Base-by-base conservation (phyloP, 1,140 invertebrate species). In the Phenacoccus solenopsis region DNA sequence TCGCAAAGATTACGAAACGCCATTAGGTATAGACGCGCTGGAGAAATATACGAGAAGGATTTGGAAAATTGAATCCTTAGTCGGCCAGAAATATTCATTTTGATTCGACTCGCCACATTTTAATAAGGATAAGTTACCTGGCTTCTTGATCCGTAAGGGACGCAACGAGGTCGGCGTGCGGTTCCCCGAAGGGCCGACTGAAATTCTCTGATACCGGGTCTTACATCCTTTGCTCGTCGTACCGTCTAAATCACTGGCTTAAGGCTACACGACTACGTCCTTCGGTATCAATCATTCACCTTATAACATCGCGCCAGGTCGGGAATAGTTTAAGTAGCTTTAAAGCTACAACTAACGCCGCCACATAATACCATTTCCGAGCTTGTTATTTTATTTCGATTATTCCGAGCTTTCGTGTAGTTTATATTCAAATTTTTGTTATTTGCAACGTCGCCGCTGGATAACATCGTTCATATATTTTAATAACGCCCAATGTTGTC, bases 71-170 rank as follows among this genome's bases (percentile, higher is more conserved):
- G 59, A 64, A 64, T 64, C 25, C 59, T 64, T 64, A 64, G 59
- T 64, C 59, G 59, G 59, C 59, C 59, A 64, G 59, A 64, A 64
- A 64, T 64, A 64, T 64, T 64, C 59, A 64, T 64, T 64, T 64
- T 64, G 59, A 64, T 64, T 64, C 59, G 59, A 64, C 59, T 64
- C 59, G 59, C 59, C 59, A 64, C 59, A 64, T 64, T 64, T 64
- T 64, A 64, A 64, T 64, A 64, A 64, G 59, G 59, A 64, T 64
- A 64, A 64, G 59, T 64, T 64, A 64, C 59, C 59, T 64, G 59
- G 59, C 59, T 64, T 64, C 20, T 64, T 64, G 59, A 64, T 64
- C 59, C 59, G 59, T 64, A 64, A 64, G 25, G 21, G 59, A 64
- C 59, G 59, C 20, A 64, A 64, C 25, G 25, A 64, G 59, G 22